Percentiles rank a stretch among this genome's conserved stretches.
phyloP scores from a whole-genome alignment of 2,888 invertebrate genomes.

The Anagyrus pseudococci region DNA sequence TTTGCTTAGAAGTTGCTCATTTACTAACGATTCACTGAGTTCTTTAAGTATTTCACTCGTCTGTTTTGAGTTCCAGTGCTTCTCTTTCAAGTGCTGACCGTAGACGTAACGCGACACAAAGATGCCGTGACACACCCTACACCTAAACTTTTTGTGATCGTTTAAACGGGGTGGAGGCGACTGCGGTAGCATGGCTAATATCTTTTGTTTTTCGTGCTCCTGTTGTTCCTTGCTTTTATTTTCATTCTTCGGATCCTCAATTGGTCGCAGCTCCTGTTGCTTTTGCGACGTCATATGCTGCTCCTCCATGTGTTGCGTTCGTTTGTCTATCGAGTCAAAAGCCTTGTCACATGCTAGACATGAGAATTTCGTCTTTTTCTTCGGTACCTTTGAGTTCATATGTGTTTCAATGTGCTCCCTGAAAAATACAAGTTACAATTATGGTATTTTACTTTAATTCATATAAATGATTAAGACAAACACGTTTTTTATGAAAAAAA shows the following conservation, averaged over 20 bases:
- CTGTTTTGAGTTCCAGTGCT: conserved; percentile 29
- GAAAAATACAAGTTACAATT: not conserved
- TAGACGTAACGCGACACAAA: conserved; percentile 27
- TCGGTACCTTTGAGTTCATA: conserved; percentile 10
- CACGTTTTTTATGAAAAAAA: not conserved
- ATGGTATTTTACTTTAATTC: not conserved
- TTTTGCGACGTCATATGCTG: conserved; percentile 29
- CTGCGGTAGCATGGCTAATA: no score
- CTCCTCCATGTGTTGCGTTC: conserved; percentile 29
- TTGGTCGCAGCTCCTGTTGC: not conserved
- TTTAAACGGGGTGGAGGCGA: not conserved
- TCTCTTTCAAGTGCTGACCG: conserved; percentile 30
- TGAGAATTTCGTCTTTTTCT: not conserved
- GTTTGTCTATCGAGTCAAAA: conserved; percentile 21
- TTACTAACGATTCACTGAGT: conserved; percentile 18
- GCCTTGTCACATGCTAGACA: conserved; percentile 28
- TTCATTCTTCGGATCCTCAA: no score
- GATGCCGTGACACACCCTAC: conserved; percentile 35
- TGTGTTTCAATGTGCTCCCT: conserved; percentile 31
- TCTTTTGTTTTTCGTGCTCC: not conserved
- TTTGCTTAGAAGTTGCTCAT: conserved; percentile 5
- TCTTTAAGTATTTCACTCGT: conserved; percentile 23
- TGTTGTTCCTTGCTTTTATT: no score
- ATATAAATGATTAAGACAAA: not conserved
- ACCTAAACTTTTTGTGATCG: conserved; percentile 30